phyloP scores from a whole-genome alignment of 2,888 invertebrate species.

The Fissipunctia ypsillon region DNA sequence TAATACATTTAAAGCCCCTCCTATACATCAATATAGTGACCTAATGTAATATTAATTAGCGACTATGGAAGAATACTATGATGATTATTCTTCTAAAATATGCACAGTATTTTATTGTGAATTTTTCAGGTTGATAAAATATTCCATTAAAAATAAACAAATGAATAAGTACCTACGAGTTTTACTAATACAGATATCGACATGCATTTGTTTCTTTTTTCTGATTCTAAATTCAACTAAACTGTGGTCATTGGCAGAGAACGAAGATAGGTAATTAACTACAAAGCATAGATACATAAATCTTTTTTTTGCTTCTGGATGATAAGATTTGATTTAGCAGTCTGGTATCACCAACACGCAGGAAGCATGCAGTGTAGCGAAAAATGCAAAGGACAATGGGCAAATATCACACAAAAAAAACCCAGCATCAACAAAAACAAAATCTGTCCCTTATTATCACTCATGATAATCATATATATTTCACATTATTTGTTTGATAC shows the following conservation, averaged over 20 bases:
- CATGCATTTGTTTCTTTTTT: background rate
- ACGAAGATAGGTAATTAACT: background rate
- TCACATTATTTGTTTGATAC: too few relatives aligned
- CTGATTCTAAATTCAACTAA: background rate
- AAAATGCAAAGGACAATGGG: too few relatives aligned
- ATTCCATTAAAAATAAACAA: background rate
- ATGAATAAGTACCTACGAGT: background rate
- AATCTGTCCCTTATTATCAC: too few relatives aligned
- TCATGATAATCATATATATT: too few relatives aligned
- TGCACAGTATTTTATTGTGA: background rate
- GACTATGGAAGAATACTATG: conserved; percentile 4
- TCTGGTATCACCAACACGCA: conserved; percentile 13
- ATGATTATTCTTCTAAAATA: background rate
- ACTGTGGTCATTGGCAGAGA: background rate
- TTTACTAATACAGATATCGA: background rate
- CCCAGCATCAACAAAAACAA: too few relatives aligned
- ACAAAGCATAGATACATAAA: background rate
- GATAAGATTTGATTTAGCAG: conserved; percentile 2
- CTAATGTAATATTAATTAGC: too few relatives aligned
- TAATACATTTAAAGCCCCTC: too few relatives aligned
- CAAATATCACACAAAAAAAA: too few relatives aligned
- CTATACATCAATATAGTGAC: too few relatives aligned
- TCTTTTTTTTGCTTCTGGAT: background rate
- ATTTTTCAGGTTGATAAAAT: background rate
- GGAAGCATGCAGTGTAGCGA: conserved; percentile 15